Conservation (phyloP, 2,888 invertebrate species). For the Ophion ventricosus region DNA sequence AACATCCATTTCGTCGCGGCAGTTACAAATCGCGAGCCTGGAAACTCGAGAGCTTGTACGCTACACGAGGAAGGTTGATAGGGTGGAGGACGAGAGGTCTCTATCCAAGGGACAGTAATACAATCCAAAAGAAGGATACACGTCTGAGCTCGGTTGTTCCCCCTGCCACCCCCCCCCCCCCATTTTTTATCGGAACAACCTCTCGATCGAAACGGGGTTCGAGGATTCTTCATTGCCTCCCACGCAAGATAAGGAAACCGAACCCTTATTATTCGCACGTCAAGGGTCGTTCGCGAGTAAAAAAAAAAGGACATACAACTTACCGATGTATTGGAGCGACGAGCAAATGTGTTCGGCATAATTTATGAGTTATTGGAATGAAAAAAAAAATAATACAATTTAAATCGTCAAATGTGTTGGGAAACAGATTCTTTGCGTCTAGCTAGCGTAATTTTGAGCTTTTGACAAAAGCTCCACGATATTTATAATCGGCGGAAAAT, state of each 20-base stretch:
- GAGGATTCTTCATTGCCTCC: slow-evolving; percentile 71
- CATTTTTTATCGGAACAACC: slow-evolving; percentile 67
- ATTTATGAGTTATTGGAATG: too few relatives aligned
- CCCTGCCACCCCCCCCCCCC: slow-evolving; percentile 54
- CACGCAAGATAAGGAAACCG: slow-evolving; percentile 61
- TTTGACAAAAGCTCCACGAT: too few relatives aligned
- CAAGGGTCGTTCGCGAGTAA: too few relatives aligned
- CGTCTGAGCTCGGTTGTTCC: slow-evolving; percentile 1
- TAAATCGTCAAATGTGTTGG: too few relatives aligned
- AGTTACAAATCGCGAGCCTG: slow-evolving; percentile 13
- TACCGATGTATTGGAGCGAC: too few relatives aligned
- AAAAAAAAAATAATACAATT: too few relatives aligned
- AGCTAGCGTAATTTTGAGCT: too few relatives aligned
- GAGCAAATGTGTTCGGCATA: too few relatives aligned
- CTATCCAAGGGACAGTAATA: slow-evolving; percentile 47
- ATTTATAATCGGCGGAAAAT: too few relatives aligned
- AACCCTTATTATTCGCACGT: slow-evolving; percentile 61
- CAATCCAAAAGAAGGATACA: slow-evolving; percentile 42
- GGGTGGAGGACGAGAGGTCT: slow-evolving; percentile 48
- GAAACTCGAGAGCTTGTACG: slow-evolving; percentile 49
- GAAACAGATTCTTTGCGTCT: too few relatives aligned
- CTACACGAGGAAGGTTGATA: neutral
- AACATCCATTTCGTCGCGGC: neutral
- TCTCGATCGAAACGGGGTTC: slow-evolving; percentile 34
- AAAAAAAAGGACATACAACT: neutral